These are phyloP conservation scores for Ladona fulva DNA, from an alignment of 1,140 invertebrate species.

Conservation along the genomic window DNA sequence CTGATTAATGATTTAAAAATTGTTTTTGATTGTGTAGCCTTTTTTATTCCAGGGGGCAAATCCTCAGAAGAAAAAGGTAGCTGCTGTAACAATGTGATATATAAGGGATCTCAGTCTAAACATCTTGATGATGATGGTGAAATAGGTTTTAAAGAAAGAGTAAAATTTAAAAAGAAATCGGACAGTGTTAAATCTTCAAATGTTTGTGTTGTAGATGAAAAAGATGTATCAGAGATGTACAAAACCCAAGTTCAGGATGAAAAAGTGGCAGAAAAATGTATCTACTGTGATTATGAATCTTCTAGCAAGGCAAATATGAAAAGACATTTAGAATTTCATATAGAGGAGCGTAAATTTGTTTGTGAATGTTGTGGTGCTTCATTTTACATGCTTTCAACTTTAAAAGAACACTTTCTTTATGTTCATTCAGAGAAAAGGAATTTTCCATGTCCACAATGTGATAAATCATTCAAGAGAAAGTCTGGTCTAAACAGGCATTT, in stretches of 20 bases:
- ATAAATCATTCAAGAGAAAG: conserved; percentile 14
- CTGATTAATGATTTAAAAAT: no score
- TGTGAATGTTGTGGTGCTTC: conserved; percentile 18
- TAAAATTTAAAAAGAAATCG: neutral
- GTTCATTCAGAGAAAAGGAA: conserved; percentile 16
- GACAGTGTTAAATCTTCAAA: neutral
- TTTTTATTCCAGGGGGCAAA: neutral
- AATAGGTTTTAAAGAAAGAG: neutral
- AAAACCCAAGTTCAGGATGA: neutral
- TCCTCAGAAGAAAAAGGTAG: neutral
- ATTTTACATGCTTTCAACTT: conserved; percentile 14
- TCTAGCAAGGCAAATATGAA: conserved; percentile 14
- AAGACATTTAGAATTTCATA: conserved; percentile 17
- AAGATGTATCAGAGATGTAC: neutral
- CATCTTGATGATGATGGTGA: neutral
- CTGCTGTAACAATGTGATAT: neutral
- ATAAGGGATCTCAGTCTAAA: neutral
- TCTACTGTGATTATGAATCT: conserved; percentile 17
- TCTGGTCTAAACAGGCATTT: conserved; percentile 13
- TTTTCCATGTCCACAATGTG: conserved; percentile 10
- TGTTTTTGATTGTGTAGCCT: no score
- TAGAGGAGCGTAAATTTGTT: conserved; percentile 13
- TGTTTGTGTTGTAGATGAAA: neutral
- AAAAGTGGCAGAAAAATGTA: neutral
- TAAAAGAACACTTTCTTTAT: conserved; percentile 16